Evolutionary conservation across 2,888 invertebrate species (phyloP).

Genomic region (Acleris sparsana): DNA sequence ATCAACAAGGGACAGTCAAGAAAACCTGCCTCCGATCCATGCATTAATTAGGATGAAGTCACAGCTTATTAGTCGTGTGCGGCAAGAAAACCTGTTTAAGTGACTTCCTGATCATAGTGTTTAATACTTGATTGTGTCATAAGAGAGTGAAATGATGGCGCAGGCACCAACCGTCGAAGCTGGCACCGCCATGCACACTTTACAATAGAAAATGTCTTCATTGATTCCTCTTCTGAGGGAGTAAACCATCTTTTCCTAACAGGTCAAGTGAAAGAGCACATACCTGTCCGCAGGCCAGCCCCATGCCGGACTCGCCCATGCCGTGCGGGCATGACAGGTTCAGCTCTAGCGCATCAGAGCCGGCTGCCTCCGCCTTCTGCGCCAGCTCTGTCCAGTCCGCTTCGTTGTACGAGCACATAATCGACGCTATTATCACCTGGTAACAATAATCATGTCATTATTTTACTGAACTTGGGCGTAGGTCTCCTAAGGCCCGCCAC

Average conservation of each 20-base stretch:
- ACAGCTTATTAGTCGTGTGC: too few species aligned
- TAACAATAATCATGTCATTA: not conserved
- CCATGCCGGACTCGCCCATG: slow-evolving; percentile 99
- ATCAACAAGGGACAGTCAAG: slow-evolving; percentile 19
- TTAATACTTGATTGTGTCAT: too few species aligned
- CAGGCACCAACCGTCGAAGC: too few species aligned
- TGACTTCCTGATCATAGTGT: too few species aligned
- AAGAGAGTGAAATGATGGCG: too few species aligned
- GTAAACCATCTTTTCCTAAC: not conserved
- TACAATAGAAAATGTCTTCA: too few species aligned
- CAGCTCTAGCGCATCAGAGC: slow-evolving; percentile 97
- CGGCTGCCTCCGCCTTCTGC: slow-evolving; percentile 89
- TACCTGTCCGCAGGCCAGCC: slow-evolving; percentile 98
- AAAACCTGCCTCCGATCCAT: too few species aligned
- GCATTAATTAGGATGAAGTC: too few species aligned
- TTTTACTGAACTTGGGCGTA: too few species aligned
- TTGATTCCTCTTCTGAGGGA: too few species aligned
- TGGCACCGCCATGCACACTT: too few species aligned
- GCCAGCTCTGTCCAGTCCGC: slow-evolving; percentile 95
- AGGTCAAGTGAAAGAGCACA: not conserved
- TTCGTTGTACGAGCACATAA: slow-evolving; percentile 95
- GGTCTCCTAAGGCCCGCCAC: not conserved
- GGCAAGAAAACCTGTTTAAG: too few species aligned
- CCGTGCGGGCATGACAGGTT: slow-evolving; percentile 99
- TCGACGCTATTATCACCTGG: slow-evolving; percentile 95